Evolutionary conservation across 2,113 vertebrate genomes (phyloP).

Genomic region (Lycaon pictus): DNA sequence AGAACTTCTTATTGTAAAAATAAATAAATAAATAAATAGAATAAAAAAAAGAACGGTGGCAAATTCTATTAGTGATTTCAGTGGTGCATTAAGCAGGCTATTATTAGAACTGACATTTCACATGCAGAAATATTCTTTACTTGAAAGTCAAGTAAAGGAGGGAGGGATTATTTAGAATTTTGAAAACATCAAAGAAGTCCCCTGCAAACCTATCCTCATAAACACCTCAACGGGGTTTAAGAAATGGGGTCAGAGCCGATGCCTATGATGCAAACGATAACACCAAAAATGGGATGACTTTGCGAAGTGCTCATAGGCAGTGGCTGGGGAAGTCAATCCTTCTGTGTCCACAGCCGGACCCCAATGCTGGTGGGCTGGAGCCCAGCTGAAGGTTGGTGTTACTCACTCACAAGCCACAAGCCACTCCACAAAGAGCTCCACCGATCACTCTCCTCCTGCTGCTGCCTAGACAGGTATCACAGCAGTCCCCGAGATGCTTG

Average conservation of each 20-base stretch:
- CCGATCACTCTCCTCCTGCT: constrained; percentile 47
- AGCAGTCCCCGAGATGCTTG: constrained; percentile 35
- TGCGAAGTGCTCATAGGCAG: not conserved
- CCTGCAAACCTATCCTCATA: not conserved
- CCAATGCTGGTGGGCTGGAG: not conserved
- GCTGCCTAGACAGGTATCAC: not conserved
- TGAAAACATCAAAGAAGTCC: constrained; percentile 61
- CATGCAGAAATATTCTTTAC: constrained; percentile 69
- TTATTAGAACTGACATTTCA: constrained; percentile 76
- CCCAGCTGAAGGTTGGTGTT: constrained; percentile 43
- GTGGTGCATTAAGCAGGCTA: constrained; percentile 59
- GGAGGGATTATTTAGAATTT: constrained; percentile 72
- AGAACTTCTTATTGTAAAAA: constrained; percentile 47
- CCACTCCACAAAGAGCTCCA: constrained; percentile 56
- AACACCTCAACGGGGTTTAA: constrained; percentile 13
- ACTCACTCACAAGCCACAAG: constrained; percentile 58
- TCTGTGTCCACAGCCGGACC: not conserved
- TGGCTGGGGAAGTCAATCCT: not conserved
- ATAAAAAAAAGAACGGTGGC: not conserved
- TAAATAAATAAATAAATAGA: not conserved
- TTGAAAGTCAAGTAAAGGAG: constrained; percentile 71
- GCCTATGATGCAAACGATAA: constrained; percentile 59
- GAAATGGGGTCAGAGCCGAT: not conserved
- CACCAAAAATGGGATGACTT: not conserved
- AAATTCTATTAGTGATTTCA: constrained; percentile 58